Conservation (phyloP, 2,113 vertebrate genomes). For the Microcebus tavaratra region DNA sequence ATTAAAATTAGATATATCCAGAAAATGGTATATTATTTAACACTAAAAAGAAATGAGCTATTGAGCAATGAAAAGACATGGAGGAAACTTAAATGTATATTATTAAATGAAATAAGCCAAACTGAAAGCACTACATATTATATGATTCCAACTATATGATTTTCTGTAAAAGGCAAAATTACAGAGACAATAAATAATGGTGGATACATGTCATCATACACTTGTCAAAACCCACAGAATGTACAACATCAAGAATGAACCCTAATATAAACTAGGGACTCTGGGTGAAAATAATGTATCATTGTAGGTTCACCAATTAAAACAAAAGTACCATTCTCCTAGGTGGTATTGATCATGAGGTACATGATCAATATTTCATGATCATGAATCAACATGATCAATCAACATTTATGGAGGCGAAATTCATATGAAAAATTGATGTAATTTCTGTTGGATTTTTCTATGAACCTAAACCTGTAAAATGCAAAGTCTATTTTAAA, state of each 20-base stretch:
- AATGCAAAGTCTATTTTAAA: not conserved
- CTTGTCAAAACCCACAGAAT: not conserved
- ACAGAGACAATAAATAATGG: not conserved
- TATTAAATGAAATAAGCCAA: not conserved
- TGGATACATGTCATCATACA: not conserved
- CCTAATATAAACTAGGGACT: not conserved
- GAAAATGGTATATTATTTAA: not conserved
- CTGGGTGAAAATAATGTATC: not conserved
- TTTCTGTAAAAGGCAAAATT: not conserved
- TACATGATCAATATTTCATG: not conserved
- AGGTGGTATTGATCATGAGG: not conserved
- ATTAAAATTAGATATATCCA: not conserved
- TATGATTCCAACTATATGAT: not conserved
- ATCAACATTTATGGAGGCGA: not conserved
- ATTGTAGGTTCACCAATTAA: not conserved
- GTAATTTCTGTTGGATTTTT: not conserved
- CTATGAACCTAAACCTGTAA: not conserved
- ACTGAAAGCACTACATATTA: not conserved
- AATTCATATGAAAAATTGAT: not conserved
- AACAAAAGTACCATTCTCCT: not conserved
- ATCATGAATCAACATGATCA: no score
- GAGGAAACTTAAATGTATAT: not conserved
- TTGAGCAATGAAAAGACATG: not conserved
- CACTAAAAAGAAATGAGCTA: not conserved
- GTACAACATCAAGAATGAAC: not conserved